Percentiles rank a stretch among this genome's conserved stretches.
Conservation (phyloP, 2,113 vertebrate species). For the Hirundichthys speculiger region DNA sequence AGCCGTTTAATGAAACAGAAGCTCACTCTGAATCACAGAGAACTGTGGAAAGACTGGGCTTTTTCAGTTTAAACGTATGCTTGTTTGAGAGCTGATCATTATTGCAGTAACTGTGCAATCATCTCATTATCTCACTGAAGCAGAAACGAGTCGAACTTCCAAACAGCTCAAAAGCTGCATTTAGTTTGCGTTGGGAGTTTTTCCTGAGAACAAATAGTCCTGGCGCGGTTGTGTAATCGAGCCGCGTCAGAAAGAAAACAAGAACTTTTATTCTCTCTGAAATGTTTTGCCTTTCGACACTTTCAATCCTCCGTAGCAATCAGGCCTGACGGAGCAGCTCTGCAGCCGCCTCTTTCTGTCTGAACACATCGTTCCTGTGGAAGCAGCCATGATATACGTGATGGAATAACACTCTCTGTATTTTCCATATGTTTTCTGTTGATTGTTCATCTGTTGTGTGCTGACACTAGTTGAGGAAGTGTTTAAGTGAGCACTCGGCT, state of each 20-base stretch:
- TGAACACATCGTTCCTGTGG: too few relatives aligned
- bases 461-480: too few relatives aligned
- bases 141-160: too few relatives aligned
- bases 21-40: neutral
- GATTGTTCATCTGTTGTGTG: too few relatives aligned
- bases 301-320: constrained; percentile 4
- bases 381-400: too few relatives aligned
- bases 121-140: constrained; percentile 2
- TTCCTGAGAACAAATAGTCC: neutral
- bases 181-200: neutral
- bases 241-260: neutral
- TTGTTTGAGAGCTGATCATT: neutral
- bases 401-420: too few relatives aligned
- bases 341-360: too few relatives aligned
- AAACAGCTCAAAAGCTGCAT: neutral
- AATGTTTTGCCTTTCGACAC: constrained; percentile 4
- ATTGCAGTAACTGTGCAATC: constrained; percentile 9
- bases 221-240: neutral
- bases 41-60: constrained; percentile 5
- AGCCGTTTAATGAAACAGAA: constrained; percentile 4
- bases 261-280: neutral
- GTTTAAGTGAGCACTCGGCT: too few relatives aligned
- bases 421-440: too few relatives aligned
- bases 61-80: neutral
- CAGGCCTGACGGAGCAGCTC: neutral